A percentile compares a stretch with the other conserved stretches of the same genome.
These are phyloP conservation scores for Alligator sinensis DNA, from an alignment of 2,113 vertebrate genomes.

Conservation along the genomic window DNA sequence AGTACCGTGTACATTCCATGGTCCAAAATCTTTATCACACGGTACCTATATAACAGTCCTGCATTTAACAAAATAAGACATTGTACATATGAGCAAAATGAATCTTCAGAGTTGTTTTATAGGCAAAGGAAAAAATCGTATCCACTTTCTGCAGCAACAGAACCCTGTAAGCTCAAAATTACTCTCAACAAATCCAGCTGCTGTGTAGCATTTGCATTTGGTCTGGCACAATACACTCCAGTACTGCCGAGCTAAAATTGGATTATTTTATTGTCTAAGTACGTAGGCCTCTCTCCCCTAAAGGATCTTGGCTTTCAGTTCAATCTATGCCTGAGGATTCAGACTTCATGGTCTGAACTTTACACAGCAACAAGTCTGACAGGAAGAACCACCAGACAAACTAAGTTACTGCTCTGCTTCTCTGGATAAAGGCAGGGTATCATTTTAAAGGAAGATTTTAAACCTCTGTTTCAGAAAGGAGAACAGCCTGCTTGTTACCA, in stretches of 20 bases:
- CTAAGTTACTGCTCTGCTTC: background rate
- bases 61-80: background rate
- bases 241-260: background rate
- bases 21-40: slow-evolving; percentile 16
- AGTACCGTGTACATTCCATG: background rate
- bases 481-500: background rate
- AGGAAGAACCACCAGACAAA: background rate
- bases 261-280: slow-evolving; percentile 50
- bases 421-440: accelerated
- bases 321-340: background rate
- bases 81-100: slow-evolving; percentile 27
- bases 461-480: background rate
- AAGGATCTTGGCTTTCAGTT: background rate
- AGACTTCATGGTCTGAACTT: background rate
- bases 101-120: background rate
- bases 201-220: slow-evolving; percentile 3
- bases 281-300: background rate
- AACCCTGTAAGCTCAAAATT: slow-evolving; percentile 33
- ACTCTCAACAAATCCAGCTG: slow-evolving; percentile 34
- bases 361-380: background rate
- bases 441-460: background rate
- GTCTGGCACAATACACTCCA: background rate
- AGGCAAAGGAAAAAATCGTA: background rate
- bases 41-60: background rate
- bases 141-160: background rate